Evolutionary conservation across 2,797 vertebrate species (phyloP).

Genomic region (Hylomyscus alleni): DNA sequence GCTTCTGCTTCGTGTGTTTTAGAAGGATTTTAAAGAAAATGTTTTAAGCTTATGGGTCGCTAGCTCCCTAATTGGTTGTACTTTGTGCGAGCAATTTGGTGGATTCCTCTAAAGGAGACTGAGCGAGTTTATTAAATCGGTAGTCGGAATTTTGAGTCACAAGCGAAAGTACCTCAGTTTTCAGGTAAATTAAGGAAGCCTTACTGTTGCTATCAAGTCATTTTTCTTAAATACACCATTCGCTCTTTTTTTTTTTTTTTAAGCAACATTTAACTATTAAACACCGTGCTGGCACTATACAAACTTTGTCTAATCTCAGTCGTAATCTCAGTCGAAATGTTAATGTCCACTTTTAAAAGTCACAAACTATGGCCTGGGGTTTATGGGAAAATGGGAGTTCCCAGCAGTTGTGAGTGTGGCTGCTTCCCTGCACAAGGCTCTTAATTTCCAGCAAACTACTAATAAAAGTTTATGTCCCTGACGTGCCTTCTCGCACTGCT

Average conservation of each 20-base stretch:
- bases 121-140: background rate
- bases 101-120: background rate
- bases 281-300: background rate
- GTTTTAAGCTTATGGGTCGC: background rate
- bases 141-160: slow-evolving; percentile 3
- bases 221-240: background rate
- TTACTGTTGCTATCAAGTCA: background rate
- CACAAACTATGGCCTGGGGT: background rate
- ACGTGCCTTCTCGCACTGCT: background rate
- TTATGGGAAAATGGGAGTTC: background rate
- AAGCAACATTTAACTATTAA: background rate
- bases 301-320: slow-evolving; percentile 32
- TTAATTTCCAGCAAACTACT: background rate
- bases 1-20: slow-evolving; percentile 3
- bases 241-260: background rate
- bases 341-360: background rate
- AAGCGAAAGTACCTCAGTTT: background rate
- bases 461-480: background rate
- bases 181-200: background rate
- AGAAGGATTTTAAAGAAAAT: slow-evolving; percentile 22
- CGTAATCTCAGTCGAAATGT: background rate
- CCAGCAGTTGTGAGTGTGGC: background rate
- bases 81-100: background rate
- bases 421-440: background rate
- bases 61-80: background rate